Conservation (phyloP, 2,888 invertebrate genomes). For the Hirtodrosophila alboralis region DNA sequence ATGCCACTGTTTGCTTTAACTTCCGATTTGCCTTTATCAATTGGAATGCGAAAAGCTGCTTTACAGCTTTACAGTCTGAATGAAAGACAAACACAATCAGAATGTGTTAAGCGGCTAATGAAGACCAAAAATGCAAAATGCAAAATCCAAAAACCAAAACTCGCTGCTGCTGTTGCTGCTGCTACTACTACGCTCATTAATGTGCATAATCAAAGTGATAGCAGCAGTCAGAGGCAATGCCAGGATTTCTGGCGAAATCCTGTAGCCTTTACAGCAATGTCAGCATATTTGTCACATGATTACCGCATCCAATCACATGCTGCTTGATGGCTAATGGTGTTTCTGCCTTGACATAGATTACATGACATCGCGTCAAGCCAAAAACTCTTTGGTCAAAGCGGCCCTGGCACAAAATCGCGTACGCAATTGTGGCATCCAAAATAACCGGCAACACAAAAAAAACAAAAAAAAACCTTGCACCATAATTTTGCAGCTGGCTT, state of each 20-base stretch:
- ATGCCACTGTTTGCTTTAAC: no score
- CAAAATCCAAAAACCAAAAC: no score
- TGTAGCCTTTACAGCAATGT: conserved; percentile 2
- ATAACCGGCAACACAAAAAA: conserved; percentile 8
- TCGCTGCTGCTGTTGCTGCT: conserved; percentile 4
- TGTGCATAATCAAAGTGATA: conserved; percentile 71
- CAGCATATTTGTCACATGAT: conserved; percentile 71
- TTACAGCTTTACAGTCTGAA: conserved; percentile 19
- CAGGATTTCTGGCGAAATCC: conserved; percentile 17
- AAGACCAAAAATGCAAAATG: conserved; percentile 68
- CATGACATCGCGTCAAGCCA: conserved; percentile 43
- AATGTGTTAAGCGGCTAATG: conserved; percentile 60
- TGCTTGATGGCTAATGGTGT: conserved; percentile 13
- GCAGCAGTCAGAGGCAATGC: conserved; percentile 15
- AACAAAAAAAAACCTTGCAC: conserved; percentile 30
- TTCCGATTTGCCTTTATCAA: conserved; percentile 18
- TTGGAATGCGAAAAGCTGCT: conserved; percentile 36
- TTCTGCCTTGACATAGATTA: conserved; percentile 40
- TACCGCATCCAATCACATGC: conserved; percentile 65
- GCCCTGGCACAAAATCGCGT: conserved; percentile 19
- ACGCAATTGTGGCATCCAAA: conserved; percentile 30
- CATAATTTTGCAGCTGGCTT: conserved; percentile 57
- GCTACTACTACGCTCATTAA: conserved; percentile 65
- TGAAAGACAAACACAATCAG: conserved; percentile 52
- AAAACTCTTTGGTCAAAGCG: conserved; percentile 20